Evolutionary conservation across 2,888 invertebrate species (phyloP), one percentile per base, ranked within the genome.

Genomic region (Leucoma salicis): DNA sequence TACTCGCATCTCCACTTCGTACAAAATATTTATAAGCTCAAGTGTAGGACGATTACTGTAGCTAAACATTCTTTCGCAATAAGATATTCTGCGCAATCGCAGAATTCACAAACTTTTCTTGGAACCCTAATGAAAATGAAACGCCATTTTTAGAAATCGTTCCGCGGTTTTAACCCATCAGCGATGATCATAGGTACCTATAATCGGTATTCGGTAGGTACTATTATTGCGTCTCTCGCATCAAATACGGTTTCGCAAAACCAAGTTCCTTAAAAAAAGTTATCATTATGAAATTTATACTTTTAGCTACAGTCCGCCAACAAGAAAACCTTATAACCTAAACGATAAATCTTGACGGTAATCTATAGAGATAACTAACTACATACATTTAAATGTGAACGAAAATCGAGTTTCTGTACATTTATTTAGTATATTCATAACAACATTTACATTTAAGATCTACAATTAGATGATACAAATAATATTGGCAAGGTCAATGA

Each of bases 21-120:
- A 80, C 65, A 81, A 83, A 80, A 79, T 66, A 61, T 40, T 29
- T 59, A 13, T 83, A 86, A 86, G 85, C 85, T 86, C 86, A 57
- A 66, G 65, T 70, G 66, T 72, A 71, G 66, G 63, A 74, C 75
- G 58, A 66, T 61, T 65, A 70, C 74, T 78, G 79, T 75, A 78
- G 78, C 80, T 73, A 69, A 69, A 60, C 38, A 38, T 35, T 38
- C 37, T 46, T 39, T 10, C 14, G 3, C 31, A 21, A 21, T 6
- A 21, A 21, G 21, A 21, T 21, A 21, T 21, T 21, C 5, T 21
- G 8, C 8, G 21, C 5, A 8, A 8, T 21, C 21, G 21, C 8
- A 4, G 8, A 6, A 21, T 6, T n/a, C n/a, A n/a, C n/a, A n/a
- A n/a, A n/a, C n/a, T n/a, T n/a, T n/a, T n/a, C n/a, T n/a, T n/a